A percentile compares a stretch with the other conserved stretches of the same genome.
phyloP scores from a whole-genome alignment of 2,888 invertebrate species.

The Phalera bucephala region DNA sequence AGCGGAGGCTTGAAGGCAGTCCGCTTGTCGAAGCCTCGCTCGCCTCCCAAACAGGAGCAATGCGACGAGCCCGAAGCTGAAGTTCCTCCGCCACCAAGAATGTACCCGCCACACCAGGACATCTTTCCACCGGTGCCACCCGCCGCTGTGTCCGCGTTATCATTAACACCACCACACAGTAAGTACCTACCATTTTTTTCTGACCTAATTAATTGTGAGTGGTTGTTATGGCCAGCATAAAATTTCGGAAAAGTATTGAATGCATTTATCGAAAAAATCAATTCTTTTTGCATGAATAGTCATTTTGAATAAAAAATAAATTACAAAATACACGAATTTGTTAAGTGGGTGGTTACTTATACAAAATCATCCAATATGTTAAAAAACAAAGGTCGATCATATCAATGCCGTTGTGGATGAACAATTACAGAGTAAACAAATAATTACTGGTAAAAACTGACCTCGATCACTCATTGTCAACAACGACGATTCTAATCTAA shows the following conservation, averaged over 20 bases:
- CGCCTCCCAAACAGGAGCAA: constrained; percentile 66
- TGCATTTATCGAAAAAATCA: no score
- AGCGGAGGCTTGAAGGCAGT: constrained; percentile 68
- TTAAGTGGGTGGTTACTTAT: constrained; percentile 17
- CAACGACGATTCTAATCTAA: constrained; percentile 27
- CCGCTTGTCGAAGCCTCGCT: constrained; percentile 64
- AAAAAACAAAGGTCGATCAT: constrained; percentile 61
- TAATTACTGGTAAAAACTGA: constrained; percentile 60
- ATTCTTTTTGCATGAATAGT: no score
- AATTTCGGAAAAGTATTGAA: no score
- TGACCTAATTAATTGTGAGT: no score
- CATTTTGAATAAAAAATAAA: not conserved
- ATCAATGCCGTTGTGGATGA: constrained; percentile 72
- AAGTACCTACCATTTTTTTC: constrained; percentile 80
- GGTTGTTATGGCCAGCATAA: no score
- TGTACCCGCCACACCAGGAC: constrained; percentile 83
- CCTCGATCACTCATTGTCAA: constrained; percentile 69
- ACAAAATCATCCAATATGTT: constrained; percentile 17
- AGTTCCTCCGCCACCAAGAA: constrained; percentile 81
- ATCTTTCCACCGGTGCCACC: constrained; percentile 87
- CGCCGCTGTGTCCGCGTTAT: constrained; percentile 88
- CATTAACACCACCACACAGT: constrained; percentile 92
- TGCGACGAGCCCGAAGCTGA: constrained; percentile 71
- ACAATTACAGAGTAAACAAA: constrained; percentile 57
- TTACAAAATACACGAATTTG: constrained; percentile 1